Evolutionary conservation across 2,797 vertebrate species (phyloP).

Genomic region (Pelodytes ibericus): DNA sequence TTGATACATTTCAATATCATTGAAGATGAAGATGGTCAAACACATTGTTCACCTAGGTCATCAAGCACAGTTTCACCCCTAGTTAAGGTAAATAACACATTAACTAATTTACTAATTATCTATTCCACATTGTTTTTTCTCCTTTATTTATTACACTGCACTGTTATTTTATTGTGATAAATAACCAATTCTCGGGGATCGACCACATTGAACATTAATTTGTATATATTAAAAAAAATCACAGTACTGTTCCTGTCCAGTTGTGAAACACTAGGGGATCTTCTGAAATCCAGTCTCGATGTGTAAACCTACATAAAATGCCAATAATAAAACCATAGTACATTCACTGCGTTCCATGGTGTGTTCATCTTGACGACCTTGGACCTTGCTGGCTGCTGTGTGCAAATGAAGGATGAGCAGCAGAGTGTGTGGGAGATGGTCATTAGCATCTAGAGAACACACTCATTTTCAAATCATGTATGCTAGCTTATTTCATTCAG

Average conservation of each 20-base stretch:
- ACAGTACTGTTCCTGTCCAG: neutral
- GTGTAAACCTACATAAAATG: neutral
- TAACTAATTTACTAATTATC: too few species aligned
- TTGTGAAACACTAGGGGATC: slow-evolving; percentile 5
- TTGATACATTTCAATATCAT: too few species aligned
- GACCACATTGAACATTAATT: neutral
- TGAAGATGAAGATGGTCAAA: too few species aligned
- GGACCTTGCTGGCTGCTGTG: slow-evolving; percentile 10
- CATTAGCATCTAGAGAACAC: neutral
- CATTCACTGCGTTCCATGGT: neutral
- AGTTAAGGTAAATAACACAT: too few species aligned
- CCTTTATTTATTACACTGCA: neutral
- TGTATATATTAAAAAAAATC: neutral
- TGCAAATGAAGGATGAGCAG: slow-evolving; percentile 3
- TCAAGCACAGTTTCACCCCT: too few species aligned
- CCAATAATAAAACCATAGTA: slow-evolving; percentile 3
- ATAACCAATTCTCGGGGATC: neutral
- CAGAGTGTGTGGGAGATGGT: slow-evolving; percentile 15
- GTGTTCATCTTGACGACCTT: slow-evolving; percentile 6
- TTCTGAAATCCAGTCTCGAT: slow-evolving; percentile 1
- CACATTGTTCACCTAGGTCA: too few species aligned
- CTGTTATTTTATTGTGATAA: neutral
- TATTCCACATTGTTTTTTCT: too few species aligned
- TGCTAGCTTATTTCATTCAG: neutral
- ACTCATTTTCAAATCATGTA: slow-evolving; percentile 4